Conservation (phyloP, 2,113 vertebrate genomes). For the Aix galericulata region DNA sequence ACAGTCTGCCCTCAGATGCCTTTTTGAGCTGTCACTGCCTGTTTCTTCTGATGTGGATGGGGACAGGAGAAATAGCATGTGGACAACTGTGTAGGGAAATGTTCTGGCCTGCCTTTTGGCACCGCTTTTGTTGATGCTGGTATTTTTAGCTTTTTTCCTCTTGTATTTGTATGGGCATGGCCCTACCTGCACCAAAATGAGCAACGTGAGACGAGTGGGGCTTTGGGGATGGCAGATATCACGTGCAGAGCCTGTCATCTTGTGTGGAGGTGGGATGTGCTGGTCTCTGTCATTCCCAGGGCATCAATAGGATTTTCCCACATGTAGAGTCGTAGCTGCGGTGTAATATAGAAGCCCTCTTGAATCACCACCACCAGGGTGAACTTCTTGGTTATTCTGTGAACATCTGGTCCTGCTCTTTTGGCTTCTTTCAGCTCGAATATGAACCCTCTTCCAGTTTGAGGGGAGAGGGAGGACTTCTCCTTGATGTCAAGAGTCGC, state of each 20-base stretch:
- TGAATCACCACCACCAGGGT: not conserved
- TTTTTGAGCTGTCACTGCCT: not conserved
- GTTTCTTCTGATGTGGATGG: not conserved
- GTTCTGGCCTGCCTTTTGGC: not conserved
- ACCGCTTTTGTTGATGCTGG: not conserved
- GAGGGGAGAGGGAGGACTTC: not conserved
- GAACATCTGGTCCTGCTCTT: not conserved
- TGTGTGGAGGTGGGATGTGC: not conserved
- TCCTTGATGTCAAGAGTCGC: not conserved
- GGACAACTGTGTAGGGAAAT: accelerated
- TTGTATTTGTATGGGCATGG: not conserved
- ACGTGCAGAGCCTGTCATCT: accelerated
- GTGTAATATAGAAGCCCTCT: not conserved
- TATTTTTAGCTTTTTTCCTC: not conserved
- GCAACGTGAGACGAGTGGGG: not conserved
- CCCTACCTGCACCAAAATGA: not conserved
- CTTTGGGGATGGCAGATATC: not conserved
- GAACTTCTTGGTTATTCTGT: not conserved
- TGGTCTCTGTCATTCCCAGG: not conserved
- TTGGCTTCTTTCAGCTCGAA: not conserved
- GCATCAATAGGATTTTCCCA: not conserved
- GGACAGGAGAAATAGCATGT: not conserved
- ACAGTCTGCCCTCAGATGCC: not conserved
- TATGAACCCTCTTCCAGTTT: not conserved
- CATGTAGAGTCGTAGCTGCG: not conserved